Evolutionary conservation across 2,113 vertebrate genomes (phyloP), one percentile per base, ranked within the genome.

Genomic region (Spea bombifrons): DNA sequence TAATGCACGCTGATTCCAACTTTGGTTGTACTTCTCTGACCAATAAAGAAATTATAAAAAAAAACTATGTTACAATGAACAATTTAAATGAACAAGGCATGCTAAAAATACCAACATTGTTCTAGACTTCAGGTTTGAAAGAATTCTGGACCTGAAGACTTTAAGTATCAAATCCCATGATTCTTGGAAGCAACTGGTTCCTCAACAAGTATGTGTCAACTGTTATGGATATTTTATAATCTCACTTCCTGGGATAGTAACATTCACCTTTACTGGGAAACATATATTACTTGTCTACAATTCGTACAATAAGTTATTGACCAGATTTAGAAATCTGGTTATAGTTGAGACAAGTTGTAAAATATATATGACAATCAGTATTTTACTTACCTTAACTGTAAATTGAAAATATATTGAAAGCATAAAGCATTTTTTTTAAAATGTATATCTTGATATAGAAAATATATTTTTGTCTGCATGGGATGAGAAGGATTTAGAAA

Each of bases 351-450:
- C n/a, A 64, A 66, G 81, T 85, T 86, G 83, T 85, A 85, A 87
- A 87, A 86, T 55, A 83, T 30, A 75, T 72, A 17, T 30, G 74
- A 73, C 76, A 83, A 85, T 83, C 70, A 63, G 76, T 83, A 13
- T 59, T 12, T 85, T 81, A 82, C 75, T 82, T 76, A 84, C 73
- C 66, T n/a, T 2, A 75, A 81, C 82, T 82, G 76, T 75, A 85
- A 83, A 85, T 78, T 78, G 81, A 85, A 86, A 86, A 84, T 83
- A 86, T 83, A 90, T 84, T 88, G 86, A 83, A 85, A 83, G 74
- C 84, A 86, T 84, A 86, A 88, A 88, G 68, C 78, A 83, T 86
- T 85, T 84, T n/a, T 59, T 84, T 70, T 76, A 66, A 30, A 30
- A 75, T 87, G 83, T 86, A 86, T 84, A 80, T 81, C 64, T 61